Conservation (phyloP, 92 coral and sea anemone species). For the Parazoanthus darwini region DNA sequence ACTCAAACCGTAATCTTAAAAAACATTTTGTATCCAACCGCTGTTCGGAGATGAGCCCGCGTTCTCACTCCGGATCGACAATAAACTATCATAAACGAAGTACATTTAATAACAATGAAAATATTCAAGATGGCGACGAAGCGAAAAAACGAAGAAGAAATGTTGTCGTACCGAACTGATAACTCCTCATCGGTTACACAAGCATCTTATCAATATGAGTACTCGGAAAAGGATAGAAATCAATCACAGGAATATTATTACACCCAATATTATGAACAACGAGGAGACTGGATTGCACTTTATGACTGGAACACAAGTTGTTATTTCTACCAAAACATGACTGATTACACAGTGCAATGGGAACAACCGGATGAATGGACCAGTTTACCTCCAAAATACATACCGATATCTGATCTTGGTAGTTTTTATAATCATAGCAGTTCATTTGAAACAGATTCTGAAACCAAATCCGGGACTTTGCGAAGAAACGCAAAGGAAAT, state of each 20-base stretch:
- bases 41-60: no score
- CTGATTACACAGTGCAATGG: slow-evolving; percentile 81
- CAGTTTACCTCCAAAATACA: slow-evolving; percentile 71
- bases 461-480: slow-evolving; percentile 21
- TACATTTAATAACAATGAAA: not conserved
- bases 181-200: not conserved
- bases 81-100: slow-evolving; percentile 23
- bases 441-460: slow-evolving; percentile 1
- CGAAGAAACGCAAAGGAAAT: slow-evolving; percentile 55
- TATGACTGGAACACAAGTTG: slow-evolving; percentile 49
- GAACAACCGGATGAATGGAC: slow-evolving; percentile 86
- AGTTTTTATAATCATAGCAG: not conserved
- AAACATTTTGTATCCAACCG: no score
- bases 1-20: no score
- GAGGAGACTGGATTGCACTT: slow-evolving; percentile 9
- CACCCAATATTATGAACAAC: slow-evolving; percentile 10
- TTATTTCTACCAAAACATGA: slow-evolving; percentile 80
- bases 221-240: not conserved
- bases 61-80: not conserved
- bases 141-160: slow-evolving; percentile 37
- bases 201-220: not conserved
- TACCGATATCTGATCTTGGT: slow-evolving; percentile 41
- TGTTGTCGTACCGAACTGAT: not conserved
- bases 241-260: not conserved
- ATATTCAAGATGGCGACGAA: slow-evolving; percentile 75